Base-by-base conservation (phyloP, 2,113 vertebrate genomes). In the Poecile atricapillus region DNA sequence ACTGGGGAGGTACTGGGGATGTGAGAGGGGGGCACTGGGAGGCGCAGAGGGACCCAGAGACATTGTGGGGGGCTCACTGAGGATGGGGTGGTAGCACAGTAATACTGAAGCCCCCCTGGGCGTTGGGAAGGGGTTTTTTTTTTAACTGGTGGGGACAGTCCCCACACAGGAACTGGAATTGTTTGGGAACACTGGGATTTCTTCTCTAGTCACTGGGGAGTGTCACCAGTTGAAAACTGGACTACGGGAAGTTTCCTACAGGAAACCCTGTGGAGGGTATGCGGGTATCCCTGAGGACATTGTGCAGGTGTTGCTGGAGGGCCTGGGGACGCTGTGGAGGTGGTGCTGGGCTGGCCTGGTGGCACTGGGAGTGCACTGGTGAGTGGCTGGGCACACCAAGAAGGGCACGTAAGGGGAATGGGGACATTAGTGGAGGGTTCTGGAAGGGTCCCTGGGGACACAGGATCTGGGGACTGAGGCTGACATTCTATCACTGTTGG, bases 361-460 rank as follows among this genome's bases (percentile, higher is more conserved):
- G 77, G 25, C 49, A 15, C 39, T 46, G 77, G 33, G 28, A 68
- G 4, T 10, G 24, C 4, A 23, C 43, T n/a, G 65, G 20, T 37
- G 47, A 7, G 28, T 59, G 56, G 3, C n/a, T 59, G 43, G 5
- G 25, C 47, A 17, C 43, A 12, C 15, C 15, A 13, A 47, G 18
- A 18, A 10, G 12, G 10, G 23, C 18, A 25, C 8, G 13, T 0
- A 0, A 17, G 21, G 10, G 6, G 6, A 14, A 20, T 60, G 60
- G 18, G 33, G 28, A 46, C 43, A 18, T 18, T 23, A 11, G 4
- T 21, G 44, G 50, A 68, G 33, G 20, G 35, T 79, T 46, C 49
- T n/a, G 17, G 35, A 79, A 53, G 22, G 16, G 25, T 13, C 4
- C 15, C 24, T 44, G n/a, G 27, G 15, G 49, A 20, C 39, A 55